Base-by-base conservation (phyloP, 2,888 invertebrate species). In the Sinodicranocentrus sp. region DNA sequence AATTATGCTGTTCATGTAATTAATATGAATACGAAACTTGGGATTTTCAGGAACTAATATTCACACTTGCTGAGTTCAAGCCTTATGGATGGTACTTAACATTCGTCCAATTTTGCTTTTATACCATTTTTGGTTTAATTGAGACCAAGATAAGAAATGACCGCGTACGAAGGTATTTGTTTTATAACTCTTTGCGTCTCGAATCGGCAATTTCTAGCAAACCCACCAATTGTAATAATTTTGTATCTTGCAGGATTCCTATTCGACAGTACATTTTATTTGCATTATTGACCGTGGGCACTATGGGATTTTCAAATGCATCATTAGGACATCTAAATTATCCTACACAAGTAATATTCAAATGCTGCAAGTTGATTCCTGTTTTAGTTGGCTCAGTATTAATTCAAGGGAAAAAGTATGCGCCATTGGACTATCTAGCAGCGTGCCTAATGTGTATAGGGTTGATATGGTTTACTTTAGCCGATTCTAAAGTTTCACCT, bases 291-390 rank as follows among this genome's bases (percentile, higher is more conserved):
- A 98, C 98, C 0, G 92, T 98, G 17, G 97, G 97, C 1, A 98
- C 98, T 1, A 98, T 99, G 97, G 97, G 98, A 0, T 93, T 98
- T 85, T 98, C 98, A 0, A 99, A 99, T 91, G 94, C 97, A 2
- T 97, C 98, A 0, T 92, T 98, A 13, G 97, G 96, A 67, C 98
- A 97, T 90, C 92, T 99, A 13, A 99, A 98, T 91, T 99, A 98
- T 91, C 98, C 98, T 0, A 98, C 98, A 0, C 89, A 91, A 90
- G 94, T 98, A 54, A 98, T 98, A 89, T 99, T 99, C 90, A 98
- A 98, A 91, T 98, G 98, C 90, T 99, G 98, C 91, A 99, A 99
- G 91, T 92, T 98, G 0, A 97, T 98, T 89, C 98, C 98, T 0
- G 98, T 98, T 0, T 93, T 99, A 90, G 94, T 97, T 85, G 98